Conservation (phyloP, 1,140 invertebrate genomes). For the Bombus confusus region DNA sequence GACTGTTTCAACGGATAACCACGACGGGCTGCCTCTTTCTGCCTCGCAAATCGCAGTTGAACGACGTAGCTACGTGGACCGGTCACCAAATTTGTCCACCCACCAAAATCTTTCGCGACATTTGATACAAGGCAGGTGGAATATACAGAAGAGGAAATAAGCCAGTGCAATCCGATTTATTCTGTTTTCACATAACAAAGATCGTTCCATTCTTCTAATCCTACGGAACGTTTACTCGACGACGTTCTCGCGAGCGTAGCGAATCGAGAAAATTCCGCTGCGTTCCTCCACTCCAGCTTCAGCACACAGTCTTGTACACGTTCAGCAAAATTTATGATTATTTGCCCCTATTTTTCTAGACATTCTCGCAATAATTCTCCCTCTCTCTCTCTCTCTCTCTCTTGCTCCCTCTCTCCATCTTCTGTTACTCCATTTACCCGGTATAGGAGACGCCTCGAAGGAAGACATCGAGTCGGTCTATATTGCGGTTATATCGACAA, state of each 20-base stretch:
- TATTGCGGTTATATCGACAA: not conserved
- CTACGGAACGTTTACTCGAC: constrained; percentile 6
- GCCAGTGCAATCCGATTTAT: not conserved
- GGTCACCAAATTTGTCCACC: no score
- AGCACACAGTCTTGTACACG: not conserved
- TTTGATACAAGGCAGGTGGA: not conserved
- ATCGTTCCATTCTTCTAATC: constrained; percentile 29
- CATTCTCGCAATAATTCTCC: not conserved
- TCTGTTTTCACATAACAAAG: not conserved
- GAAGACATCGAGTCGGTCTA: not conserved
- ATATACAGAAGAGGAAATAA: not conserved
- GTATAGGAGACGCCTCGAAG: not conserved
- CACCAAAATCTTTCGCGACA: no score
- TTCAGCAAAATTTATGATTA: constrained; percentile 15
- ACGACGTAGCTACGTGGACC: not conserved
- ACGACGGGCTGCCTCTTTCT: no score
- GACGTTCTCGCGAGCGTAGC: not conserved
- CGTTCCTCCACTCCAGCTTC: not conserved
- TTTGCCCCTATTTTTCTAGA: constrained; percentile 18
- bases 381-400: not conserved
- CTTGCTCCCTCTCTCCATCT: not conserved
- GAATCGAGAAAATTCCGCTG: constrained; percentile 3
- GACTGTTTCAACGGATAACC: not conserved
- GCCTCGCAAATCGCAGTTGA: not conserved
- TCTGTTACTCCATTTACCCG: not conserved